Evolutionary conservation across 2,797 vertebrate genomes (phyloP).

Genomic region (Cyclura pinguis): DNA sequence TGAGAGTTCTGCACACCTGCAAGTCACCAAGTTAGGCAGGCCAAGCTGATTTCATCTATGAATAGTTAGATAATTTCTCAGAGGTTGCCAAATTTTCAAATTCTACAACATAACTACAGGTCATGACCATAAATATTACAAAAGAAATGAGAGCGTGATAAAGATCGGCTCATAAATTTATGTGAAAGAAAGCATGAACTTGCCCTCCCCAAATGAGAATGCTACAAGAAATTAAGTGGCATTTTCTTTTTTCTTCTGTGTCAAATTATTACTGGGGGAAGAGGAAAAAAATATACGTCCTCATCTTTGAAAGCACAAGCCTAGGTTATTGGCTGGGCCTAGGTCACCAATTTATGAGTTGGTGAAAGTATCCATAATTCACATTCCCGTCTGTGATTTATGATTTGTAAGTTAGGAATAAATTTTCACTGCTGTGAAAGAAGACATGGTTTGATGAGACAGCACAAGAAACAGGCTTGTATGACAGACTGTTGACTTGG

Average conservation of each 20-base stretch:
- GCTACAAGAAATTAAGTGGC: not conserved
- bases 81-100: not conserved
- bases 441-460: slow-evolving; percentile 2
- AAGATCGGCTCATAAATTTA: not conserved
- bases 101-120: not conserved
- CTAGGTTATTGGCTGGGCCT: not conserved
- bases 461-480: not conserved
- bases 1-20: not conserved
- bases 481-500: slow-evolving; percentile 10
- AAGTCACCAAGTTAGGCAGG: not conserved
- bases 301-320: not conserved
- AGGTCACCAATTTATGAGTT: not conserved
- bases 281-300: not conserved
- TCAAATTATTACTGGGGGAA: not conserved
- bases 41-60: not conserved
- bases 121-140: not conserved
- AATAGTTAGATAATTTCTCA: not conserved
- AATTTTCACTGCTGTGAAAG: not conserved
- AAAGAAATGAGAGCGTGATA: not conserved
- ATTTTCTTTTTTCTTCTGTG: not conserved
- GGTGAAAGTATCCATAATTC: not conserved
- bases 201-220: not conserved
- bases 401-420: slow-evolving; percentile 31
- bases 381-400: slow-evolving; percentile 14
- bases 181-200: not conserved